Evolutionary conservation across 2,113 vertebrate species (phyloP), one percentile per base, ranked within the genome.

Genomic region (Progne subis): DNA sequence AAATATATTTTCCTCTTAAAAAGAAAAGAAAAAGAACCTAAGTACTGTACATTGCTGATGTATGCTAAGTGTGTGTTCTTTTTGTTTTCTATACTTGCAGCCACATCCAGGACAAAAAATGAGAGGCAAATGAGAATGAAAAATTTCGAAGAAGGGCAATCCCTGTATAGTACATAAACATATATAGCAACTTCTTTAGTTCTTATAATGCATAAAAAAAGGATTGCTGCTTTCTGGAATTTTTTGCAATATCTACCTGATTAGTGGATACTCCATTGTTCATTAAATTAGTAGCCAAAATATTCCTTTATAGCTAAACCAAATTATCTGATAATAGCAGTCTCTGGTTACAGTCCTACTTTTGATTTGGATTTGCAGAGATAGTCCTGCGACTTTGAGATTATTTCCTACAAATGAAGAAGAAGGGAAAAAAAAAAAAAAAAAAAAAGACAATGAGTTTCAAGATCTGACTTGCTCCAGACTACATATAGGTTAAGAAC

Each of bases 261-360:
- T 65, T 19, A 46, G 24, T 39, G 37, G 77, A 18, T 68, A 79
- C 46, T 28, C 32, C 5, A 46, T 4, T 64, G 26, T 53, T 90
- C 26, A 67, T 86, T 88, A 68, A 83, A 70, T 52, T 74, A 19
- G 21, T 67, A 74, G 82, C 12, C 20, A 67, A 90, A 92, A 75
- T 59, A 67, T 14, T 85, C 28, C 28, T 82, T 55, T 79, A 46
- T 11, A 49, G 24, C 11, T 72, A 61, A 88, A 46, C 2, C 8
- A 77, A 60, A 70, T 44, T 24, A 72, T 46, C 8, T 50, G 60
- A 49, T 43, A 60, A 32, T 28, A 55, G 41, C 47, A n/a, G 14
- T 59, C 24, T 55, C 15, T 46, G 32, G 18, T 76, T 85, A 23
- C 12, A 68, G 34, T 43, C 39, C 46, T 43, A 61, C 16, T 39